Conservation (phyloP, 2,888 invertebrate genomes). For the Tromatobia lineatoria region DNA sequence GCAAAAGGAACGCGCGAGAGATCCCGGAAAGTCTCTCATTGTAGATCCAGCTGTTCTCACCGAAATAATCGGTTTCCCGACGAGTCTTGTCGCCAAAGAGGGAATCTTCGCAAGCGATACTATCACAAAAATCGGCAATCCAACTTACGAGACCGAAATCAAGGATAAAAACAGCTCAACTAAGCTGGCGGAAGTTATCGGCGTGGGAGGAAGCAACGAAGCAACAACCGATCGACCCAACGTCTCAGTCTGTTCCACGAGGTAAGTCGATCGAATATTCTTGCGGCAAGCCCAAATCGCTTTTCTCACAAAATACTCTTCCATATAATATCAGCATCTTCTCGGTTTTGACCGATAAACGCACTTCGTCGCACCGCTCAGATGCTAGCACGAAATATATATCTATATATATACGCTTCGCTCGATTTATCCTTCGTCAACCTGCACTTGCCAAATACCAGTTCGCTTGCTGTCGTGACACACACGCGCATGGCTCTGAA, state of each 20-base stretch:
- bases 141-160: slow-evolving; percentile 23
- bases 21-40: slow-evolving; percentile 48
- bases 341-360: slow-evolving; percentile 11
- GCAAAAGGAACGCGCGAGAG: slow-evolving; percentile 62
- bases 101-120: slow-evolving; percentile 30
- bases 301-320: slow-evolving; percentile 18
- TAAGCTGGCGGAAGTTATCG: slow-evolving; percentile 28
- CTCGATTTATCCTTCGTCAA: slow-evolving; percentile 35
- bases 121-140: slow-evolving; percentile 13
- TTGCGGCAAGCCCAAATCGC: slow-evolving; percentile 33
- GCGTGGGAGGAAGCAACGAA: slow-evolving; percentile 48
- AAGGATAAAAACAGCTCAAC: slow-evolving; percentile 38
- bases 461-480: slow-evolving; percentile 18
- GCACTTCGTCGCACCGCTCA: slow-evolving; percentile 15
- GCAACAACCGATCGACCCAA: slow-evolving; percentile 41
- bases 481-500: slow-evolving; percentile 13
- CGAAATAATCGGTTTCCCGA: slow-evolving; percentile 26
- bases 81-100: slow-evolving; percentile 14
- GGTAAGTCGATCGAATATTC: slow-evolving; percentile 67
- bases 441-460: slow-evolving; percentile 36
- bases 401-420: slow-evolving; percentile 32
- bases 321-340: background rate
- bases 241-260: slow-evolving; percentile 61
- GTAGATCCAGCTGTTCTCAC: background rate
- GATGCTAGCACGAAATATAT: background rate